Conservation (phyloP, 2,888 invertebrate species). For the Coremacera marginata region DNA sequence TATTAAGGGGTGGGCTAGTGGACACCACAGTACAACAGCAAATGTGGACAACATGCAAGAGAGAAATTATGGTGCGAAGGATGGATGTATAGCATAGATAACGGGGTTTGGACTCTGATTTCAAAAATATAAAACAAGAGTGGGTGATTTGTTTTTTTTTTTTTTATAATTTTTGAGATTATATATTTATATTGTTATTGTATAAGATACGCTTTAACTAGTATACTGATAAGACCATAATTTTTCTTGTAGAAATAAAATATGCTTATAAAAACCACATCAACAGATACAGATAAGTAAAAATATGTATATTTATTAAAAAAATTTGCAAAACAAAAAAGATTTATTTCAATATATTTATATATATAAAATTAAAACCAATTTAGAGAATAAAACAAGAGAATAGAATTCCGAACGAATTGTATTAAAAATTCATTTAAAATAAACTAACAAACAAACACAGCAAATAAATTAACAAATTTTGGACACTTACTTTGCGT, state of each 20-base stretch:
- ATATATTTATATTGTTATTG: constrained; percentile 52
- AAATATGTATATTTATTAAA: constrained; percentile 24
- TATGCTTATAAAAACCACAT: constrained; percentile 54
- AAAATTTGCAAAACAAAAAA: constrained; percentile 22
- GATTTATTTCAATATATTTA: not conserved
- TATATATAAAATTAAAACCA: too few species aligned
- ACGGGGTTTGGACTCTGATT: constrained; percentile 2
- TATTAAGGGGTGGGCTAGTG: too few species aligned
- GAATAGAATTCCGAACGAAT: constrained; percentile 40
- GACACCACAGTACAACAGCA: not conserved
- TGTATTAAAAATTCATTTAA: constrained; percentile 25
- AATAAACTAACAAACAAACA: constrained; percentile 17
- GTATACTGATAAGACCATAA: constrained; percentile 53
- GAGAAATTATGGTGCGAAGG: not conserved
- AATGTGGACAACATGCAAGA: constrained; percentile 2
- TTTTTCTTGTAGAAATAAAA: constrained; percentile 63
- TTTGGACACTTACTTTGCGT: too few species aligned
- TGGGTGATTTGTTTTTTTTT: not conserved
- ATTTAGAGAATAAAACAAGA: not conserved
- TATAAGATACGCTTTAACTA: constrained; percentile 45
- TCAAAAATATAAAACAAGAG: constrained; percentile 16
- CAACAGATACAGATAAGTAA: constrained; percentile 33
- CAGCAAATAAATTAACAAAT: not conserved
- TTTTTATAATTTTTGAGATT: constrained; percentile 52
- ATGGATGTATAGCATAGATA: too few species aligned